Conservation (phyloP, 2,888 invertebrate species). For the Epinotia bilunana region DNA sequence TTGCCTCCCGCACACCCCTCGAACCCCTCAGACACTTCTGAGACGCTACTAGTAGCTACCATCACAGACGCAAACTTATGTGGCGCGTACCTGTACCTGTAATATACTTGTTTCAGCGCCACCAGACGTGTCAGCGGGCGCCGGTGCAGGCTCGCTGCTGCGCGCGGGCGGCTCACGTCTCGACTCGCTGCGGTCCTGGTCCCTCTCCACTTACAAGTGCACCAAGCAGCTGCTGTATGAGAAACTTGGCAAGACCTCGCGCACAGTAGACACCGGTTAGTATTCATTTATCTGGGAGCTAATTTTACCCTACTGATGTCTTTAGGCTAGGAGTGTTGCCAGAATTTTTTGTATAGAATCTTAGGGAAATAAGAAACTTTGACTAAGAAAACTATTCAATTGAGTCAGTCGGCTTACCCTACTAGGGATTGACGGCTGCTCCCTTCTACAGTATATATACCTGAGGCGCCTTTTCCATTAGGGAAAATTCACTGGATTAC, state of each 20-base stretch:
- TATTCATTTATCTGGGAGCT: neutral
- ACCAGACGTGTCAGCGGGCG: conserved; percentile 85
- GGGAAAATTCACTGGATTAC: too few relatives aligned
- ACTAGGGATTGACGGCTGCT: neutral
- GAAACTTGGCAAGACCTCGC: conserved; percentile 96
- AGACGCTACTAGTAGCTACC: too few relatives aligned
- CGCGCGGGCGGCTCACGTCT: conserved; percentile 92
- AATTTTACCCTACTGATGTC: neutral
- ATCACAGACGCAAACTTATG: too few relatives aligned
- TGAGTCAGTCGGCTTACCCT: neutral
- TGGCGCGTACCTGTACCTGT: too few relatives aligned
- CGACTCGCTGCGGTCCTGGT: conserved; percentile 97
- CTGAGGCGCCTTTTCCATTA: too few relatives aligned
- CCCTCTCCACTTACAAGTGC: conserved; percentile 99
- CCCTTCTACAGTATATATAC: neutral
- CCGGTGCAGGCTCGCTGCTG: conserved; percentile 83
- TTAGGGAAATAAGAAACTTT: too few relatives aligned
- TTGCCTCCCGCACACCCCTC: too few relatives aligned
- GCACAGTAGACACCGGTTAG: conserved; percentile 93
- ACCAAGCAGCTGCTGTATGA: conserved; percentile 98
- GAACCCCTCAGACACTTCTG: too few relatives aligned
- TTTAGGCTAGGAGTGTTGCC: too few relatives aligned
- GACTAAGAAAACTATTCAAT: too few relatives aligned
- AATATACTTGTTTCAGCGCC: conserved; percentile 69
- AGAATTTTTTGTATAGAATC: too few relatives aligned